phyloP scores from a whole-genome alignment of 1,140 invertebrate genomes.

The Magallana ariakensis region DNA sequence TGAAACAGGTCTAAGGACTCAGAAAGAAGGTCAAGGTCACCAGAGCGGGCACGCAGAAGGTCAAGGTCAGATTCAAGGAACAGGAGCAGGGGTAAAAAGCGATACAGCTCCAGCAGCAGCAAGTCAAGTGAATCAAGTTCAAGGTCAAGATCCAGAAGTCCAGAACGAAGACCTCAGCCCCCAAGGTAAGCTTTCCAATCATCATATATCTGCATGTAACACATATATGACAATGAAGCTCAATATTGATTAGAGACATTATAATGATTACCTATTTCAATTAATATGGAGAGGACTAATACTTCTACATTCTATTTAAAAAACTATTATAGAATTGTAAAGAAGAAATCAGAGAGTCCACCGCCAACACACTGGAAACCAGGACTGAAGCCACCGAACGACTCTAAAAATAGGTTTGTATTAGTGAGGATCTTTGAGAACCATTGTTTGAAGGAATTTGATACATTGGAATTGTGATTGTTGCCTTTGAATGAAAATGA shows the following conservation, averaged over 20 bases:
- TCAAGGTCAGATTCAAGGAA: slow-evolving; percentile 54
- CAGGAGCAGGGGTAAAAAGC: slow-evolving; percentile 27
- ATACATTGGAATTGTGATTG: no score
- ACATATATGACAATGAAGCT: no score
- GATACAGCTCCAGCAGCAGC: slow-evolving; percentile 36
- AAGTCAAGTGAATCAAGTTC: slow-evolving; percentile 48
- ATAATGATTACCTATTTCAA: neutral
- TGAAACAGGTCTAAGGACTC: neutral
- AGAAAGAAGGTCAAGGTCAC: slow-evolving; percentile 49
- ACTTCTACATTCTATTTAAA: no score
- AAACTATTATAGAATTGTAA: slow-evolving; percentile 55
- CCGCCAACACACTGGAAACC: slow-evolving; percentile 76
- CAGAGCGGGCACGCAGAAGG: slow-evolving; percentile 39
- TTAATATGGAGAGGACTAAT: neutral
- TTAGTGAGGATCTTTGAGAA: neutral
- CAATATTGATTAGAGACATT: no score
- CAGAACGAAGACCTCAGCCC: slow-evolving; percentile 27
- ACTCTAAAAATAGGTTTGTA: neutral
- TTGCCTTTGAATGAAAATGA: no score
- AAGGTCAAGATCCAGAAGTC: slow-evolving; percentile 35
- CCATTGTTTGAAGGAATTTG: no score
- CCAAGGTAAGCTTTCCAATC: slow-evolving; percentile 11
- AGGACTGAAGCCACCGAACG: slow-evolving; percentile 70
- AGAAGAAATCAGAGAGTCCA: slow-evolving; percentile 72
- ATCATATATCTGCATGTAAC: no score